phyloP scores from a whole-genome alignment of 2,888 invertebrate genomes.

The Ypsolopha scabrella region DNA sequence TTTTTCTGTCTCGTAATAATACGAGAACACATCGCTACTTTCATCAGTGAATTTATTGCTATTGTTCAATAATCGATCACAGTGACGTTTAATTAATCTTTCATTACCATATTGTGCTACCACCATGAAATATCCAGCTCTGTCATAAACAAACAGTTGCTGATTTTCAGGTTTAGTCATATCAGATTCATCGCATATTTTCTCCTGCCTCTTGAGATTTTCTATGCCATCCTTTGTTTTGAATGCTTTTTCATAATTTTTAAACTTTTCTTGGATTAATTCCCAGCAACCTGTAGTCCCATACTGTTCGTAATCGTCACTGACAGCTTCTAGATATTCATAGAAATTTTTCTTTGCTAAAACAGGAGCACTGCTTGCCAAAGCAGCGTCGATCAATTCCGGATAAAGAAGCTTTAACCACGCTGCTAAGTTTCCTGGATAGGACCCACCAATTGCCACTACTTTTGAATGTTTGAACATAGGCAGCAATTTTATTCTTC shows the following conservation, averaged over 20 bases:
- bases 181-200: slow-evolving; percentile 39
- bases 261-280: slow-evolving; percentile 30
- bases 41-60: slow-evolving; percentile 18
- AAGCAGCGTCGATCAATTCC: slow-evolving; percentile 43
- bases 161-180: slow-evolving; percentile 35
- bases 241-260: slow-evolving; percentile 32
- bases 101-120: slow-evolving; percentile 41
- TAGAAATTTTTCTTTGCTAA: slow-evolving; percentile 48
- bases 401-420: slow-evolving; percentile 52
- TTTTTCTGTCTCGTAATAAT: not conserved
- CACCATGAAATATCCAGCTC: slow-evolving; percentile 30
- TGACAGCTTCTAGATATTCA: slow-evolving; percentile 50
- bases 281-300: slow-evolving; percentile 35
- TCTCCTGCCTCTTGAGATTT: slow-evolving; percentile 36
- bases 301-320: slow-evolving; percentile 39
- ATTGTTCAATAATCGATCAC: slow-evolving; percentile 18
- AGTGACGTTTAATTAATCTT: slow-evolving; percentile 28
- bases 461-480: slow-evolving; percentile 37
- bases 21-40: slow-evolving; percentile 3
- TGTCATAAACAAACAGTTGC: slow-evolving; percentile 42
- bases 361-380: slow-evolving; percentile 54
- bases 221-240: slow-evolving; percentile 30
- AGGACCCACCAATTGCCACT: slow-evolving; percentile 51
- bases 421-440: slow-evolving; percentile 52
- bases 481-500: slow-evolving; percentile 25